Base-by-base conservation (phyloP, 2,113 vertebrate genomes). In the Cacatua alba region DNA sequence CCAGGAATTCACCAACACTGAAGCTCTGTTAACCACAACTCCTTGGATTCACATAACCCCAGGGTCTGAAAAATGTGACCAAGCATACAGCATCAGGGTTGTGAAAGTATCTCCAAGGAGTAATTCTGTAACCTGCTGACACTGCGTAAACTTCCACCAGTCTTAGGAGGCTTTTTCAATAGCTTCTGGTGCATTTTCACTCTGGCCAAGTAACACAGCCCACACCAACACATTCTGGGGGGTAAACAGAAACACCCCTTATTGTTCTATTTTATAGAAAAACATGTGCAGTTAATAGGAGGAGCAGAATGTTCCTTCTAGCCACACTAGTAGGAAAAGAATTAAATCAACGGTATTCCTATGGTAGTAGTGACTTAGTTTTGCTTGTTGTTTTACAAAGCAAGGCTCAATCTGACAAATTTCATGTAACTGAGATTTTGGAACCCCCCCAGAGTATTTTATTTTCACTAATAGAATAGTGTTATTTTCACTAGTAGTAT, bases 211-310 rank as follows among this genome's bases (percentile, higher is more conserved):
- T 6, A 64, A 51, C 1, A 72, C 1, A 62, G 41, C n/a, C 39
- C 37, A 51, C 23, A 23, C 7, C 48, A 51, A 74, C 51, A n/a
- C 18, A 33, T 8, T 41, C 39, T 3, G 7, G 9, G 10, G 19
- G 16, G 28, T n/a, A 28, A 68, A 37, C 6, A 78, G 69, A 59
- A 93, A 83, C 26, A 77, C 11, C 28, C 8, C 9, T 57, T 18
- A 52, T 10, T 41, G n/a, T 41, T 68, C 17, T 39, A 1, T 43
- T 74, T 60, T 9, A 37, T 7, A 29, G 1, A 63, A 77, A 62
- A 31, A 16, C 3, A 1, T 0, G 4, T 4, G 37, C 43, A 53
- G 20, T 6, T 59, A 86, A 51, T 20, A 49, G 20, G 3, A 69
- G 26, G 41, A 63, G 59, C 9, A 52, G 26, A 43, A 46, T 25